Percentiles rank a stretch among this genome's conserved stretches.
phyloP scores from a whole-genome alignment of 1,140 invertebrate genomes.

The Dolichoris vasculosae region DNA sequence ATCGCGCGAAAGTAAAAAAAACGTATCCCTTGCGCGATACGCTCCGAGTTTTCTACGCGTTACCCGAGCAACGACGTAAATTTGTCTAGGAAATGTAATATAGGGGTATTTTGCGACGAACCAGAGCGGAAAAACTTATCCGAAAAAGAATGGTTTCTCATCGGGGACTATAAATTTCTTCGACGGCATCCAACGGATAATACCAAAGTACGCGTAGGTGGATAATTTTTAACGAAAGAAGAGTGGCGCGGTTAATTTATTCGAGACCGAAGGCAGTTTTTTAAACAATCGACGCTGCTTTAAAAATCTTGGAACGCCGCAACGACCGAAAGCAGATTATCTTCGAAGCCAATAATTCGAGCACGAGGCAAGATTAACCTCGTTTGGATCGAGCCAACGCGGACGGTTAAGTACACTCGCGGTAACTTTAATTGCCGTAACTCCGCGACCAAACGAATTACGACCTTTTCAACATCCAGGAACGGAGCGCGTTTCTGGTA shows the following conservation, averaged over 20 bases:
- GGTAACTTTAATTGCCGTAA: conserved; percentile 7
- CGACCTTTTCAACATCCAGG: not conserved
- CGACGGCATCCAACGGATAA: no score
- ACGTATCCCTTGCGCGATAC: not conserved
- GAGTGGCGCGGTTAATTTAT: not conserved
- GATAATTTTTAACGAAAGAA: not conserved
- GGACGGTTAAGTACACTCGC: not conserved
- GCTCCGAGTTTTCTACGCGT: not conserved
- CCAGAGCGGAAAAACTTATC: no score
- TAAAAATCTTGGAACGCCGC: not conserved
- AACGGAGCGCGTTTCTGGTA: not conserved
- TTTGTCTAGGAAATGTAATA: not conserved
- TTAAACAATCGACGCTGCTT: not conserved
- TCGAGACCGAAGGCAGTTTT: not conserved
- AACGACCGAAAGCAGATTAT: not conserved
- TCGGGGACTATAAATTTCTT: no score
- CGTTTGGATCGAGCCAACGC: not conserved
- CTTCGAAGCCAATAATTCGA: not conserved
- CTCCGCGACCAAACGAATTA: not conserved
- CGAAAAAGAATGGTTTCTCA: no score
- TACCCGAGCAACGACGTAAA: not conserved
- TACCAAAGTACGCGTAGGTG: not conserved
- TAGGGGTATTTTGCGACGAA: not conserved
- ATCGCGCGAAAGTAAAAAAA: not conserved
- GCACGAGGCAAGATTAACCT: conserved; percentile 10